Conservation (phyloP, 2,797 vertebrate species). For the Onychomys arenicola region DNA sequence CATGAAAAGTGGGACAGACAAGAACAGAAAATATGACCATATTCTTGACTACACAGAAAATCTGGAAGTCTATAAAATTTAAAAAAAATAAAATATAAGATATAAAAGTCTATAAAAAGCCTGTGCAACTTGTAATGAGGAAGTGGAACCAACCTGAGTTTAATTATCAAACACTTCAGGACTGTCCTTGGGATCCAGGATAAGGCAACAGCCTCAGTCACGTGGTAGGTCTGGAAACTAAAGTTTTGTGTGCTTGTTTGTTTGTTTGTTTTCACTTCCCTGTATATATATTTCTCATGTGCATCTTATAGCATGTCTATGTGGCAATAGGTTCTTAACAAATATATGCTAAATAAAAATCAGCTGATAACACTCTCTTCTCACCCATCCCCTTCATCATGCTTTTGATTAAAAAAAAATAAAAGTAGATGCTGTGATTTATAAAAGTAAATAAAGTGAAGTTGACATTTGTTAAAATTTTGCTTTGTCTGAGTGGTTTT, state of each 20-base stretch:
- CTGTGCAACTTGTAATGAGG: not conserved
- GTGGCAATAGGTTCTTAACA: not conserved
- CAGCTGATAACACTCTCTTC: not conserved
- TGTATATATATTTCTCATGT: not conserved
- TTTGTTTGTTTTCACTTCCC: not conserved
- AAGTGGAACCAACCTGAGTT: not conserved
- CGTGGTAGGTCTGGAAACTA: not conserved
- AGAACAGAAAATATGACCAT: not conserved
- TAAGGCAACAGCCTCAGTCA: not conserved
- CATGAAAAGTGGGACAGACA: too few species aligned
- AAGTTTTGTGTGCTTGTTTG: not conserved
- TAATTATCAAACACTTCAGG: not conserved
- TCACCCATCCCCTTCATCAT: not conserved
- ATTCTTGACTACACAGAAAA: not conserved
- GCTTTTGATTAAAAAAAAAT: not conserved
- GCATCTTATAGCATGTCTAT: not conserved
- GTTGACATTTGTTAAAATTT: not conserved
- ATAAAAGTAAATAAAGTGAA: not conserved
- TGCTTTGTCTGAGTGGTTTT: not conserved
- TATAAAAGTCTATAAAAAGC: not conserved
- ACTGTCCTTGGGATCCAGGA: not conserved
- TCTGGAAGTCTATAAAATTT: not conserved
- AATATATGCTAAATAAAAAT: not conserved
- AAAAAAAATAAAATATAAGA: not conserved
- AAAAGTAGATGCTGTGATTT: not conserved